Base-by-base conservation (phyloP, 2,113 vertebrate species). In the Triplophysa tibetana region DNA sequence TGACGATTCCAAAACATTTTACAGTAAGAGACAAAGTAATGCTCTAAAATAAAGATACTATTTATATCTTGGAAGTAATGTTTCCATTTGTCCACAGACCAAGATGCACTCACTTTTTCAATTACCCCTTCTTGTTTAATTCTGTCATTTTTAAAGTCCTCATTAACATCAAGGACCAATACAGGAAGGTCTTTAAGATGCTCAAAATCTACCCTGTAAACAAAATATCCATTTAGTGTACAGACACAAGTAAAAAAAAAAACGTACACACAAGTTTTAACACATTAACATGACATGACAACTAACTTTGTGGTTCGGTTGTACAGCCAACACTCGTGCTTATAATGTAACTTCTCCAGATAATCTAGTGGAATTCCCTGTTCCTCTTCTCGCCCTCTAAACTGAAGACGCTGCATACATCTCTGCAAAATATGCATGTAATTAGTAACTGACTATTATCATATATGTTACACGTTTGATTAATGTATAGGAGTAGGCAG, bases 291-390 rank as follows among this genome's bases (percentile, higher is more conserved):
- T n/a, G 17, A 33, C n/a, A 4, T n/a, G 21, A 33, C n/a, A 8
- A 83, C 87, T 64, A 81, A 96, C 95, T 91, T 90, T 82, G 91
- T 90, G 65, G 84, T 94, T 75, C 89, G 89, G 84, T 94, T 86
- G 7, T 88, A 75, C 13, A 96, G 93, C 95, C 95, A 96, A 14
- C 83, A 60, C 81, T 97, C 94, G 0, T 96, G 95, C 82, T 95
- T 96, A 33, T 89, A 89, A 84, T 96, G 95, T 5, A 97, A 90
- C 29, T 94, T 94, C 83, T 96, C 93, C 60, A 97, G 86, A 82
- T 95, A 96, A 3, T 97, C 95, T 0, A 95, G 87, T 45, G 94
- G 93, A 82, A 96, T 92, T 54, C 88, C 93, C 88, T 93, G 90
- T 13, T 96, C 95, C 66, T 96, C 95, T 75, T 94, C 76, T 50